These are phyloP conservation scores for Neosalanx taihuensis DNA, from an alignment of 2,797 vertebrate genomes.

Conservation along the genomic window DNA sequence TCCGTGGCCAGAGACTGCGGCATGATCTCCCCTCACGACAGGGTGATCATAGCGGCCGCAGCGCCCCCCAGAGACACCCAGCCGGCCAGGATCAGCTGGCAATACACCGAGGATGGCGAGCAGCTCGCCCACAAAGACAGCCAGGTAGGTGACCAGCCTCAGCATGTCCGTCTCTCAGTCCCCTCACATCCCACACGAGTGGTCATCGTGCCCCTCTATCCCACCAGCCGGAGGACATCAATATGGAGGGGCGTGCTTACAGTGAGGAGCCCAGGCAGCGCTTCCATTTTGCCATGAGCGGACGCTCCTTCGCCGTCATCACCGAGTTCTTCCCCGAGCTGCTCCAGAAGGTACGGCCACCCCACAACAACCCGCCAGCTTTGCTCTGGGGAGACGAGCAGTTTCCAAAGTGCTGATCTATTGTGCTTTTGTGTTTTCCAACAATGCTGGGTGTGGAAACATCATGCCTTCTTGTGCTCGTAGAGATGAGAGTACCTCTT, in stretches of 20 bases:
- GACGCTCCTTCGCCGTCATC: constrained; percentile 88
- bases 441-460: no score
- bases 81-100: constrained; percentile 90
- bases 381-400: no score
- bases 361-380: not conserved
- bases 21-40: constrained; percentile 88
- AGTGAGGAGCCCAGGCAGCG: constrained; percentile 51
- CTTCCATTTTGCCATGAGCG: constrained; percentile 94
- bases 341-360: constrained; percentile 82
- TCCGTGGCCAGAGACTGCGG: constrained; percentile 96
- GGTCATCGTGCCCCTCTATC: not conserved
- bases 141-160: constrained; percentile 35
- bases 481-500: no score
- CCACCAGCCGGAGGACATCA: constrained; percentile 79
- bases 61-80: constrained; percentile 86
- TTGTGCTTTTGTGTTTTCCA: no score
- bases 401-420: no score
- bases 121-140: constrained; percentile 53
- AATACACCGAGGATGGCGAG: constrained; percentile 80
- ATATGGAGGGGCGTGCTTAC: constrained; percentile 61
- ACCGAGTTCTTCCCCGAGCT: constrained; percentile 93
- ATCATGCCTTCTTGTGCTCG: no score
- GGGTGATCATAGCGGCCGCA: constrained; percentile 92
- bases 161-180: not conserved
- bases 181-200: not conserved